phyloP scores from a whole-genome alignment of 2,888 invertebrate genomes.

The Melikaiella ostensackeni region DNA sequence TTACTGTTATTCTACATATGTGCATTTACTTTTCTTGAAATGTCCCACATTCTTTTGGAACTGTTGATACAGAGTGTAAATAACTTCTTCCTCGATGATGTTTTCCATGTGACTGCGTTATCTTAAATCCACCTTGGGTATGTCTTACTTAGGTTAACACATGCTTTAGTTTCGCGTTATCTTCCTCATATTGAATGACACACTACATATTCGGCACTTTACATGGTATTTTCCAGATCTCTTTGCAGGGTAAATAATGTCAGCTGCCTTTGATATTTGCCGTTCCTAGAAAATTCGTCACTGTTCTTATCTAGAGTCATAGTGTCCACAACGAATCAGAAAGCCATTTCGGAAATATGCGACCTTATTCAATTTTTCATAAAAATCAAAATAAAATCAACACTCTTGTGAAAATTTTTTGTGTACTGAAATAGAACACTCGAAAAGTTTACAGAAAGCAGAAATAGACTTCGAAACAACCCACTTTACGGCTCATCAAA shows the following conservation, averaged over 20 bases:
- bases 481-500: no score
- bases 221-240: constrained; percentile 32
- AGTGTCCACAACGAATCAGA: not conserved
- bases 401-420: no score
- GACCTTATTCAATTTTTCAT: no score
- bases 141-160: constrained; percentile 17
- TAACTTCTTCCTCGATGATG: constrained; percentile 7
- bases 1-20: not conserved
- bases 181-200: constrained; percentile 14
- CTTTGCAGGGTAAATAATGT: constrained; percentile 18
- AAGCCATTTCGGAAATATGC: not conserved
- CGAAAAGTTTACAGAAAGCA: no score
- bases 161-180: constrained; percentile 22
- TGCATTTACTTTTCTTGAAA: not conserved
- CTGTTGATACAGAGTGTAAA: constrained; percentile 21
- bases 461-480: no score
- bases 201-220: constrained; percentile 22
- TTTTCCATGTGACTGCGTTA: constrained; percentile 14
- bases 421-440: no score
- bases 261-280: constrained; percentile 30
- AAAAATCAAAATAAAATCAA: no score
- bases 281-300: constrained; percentile 19
- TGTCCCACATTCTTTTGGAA: constrained; percentile 3
- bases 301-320: not conserved
- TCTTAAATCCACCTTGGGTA: constrained; percentile 3